Base-by-base conservation (phyloP, 2,113 vertebrate species). In the Oreochromis niloticus region DNA sequence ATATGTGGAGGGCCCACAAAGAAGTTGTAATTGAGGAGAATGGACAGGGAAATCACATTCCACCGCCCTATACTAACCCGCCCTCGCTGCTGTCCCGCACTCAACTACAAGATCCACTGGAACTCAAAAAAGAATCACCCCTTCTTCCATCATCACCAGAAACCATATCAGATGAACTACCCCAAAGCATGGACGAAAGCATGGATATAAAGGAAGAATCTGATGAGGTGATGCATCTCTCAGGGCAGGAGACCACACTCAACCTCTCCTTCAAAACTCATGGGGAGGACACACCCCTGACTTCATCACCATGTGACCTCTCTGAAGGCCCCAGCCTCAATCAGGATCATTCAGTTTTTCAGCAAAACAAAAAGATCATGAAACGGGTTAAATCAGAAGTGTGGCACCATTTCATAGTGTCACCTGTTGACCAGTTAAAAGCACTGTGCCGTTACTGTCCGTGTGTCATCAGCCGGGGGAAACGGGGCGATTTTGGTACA, bases 1-100 rank as follows among this genome's bases (percentile, higher is more conserved):
- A 99, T 41, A 98, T 99, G 98, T 99, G 98, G 98, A 94, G 98
- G 85, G 98, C 98, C 3, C 98, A 99, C 95, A 97, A 98, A 85
- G 97, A 98, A 83, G 98, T 99, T 7, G 98, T 99, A 84, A 96
- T 98, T n/a, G 98, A 98, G 93, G 98, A 99, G 92, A 98, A 98
- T 0, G 97, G 98, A 80, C 96, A 97, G 41, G 97, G 97, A 83
- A 93, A 97, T 16, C 97, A 96, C 89, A 97, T 98, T 90, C 98
- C 98, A 1, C 97, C 97, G 39, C 97, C 97, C 4, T 98, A 97
- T 50, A 96, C 97, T 0, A 91, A 97, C 17, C 96, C 97, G 6
- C 98, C 98, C 19, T 98, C 98, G 4, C 93, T 98, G 48, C 90
- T 99, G 91, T 97, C 97, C 7, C 95, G 97, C 82, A 87, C 97